phyloP scores from a whole-genome alignment of 2,113 vertebrate genomes.

The Loxodonta africana region DNA sequence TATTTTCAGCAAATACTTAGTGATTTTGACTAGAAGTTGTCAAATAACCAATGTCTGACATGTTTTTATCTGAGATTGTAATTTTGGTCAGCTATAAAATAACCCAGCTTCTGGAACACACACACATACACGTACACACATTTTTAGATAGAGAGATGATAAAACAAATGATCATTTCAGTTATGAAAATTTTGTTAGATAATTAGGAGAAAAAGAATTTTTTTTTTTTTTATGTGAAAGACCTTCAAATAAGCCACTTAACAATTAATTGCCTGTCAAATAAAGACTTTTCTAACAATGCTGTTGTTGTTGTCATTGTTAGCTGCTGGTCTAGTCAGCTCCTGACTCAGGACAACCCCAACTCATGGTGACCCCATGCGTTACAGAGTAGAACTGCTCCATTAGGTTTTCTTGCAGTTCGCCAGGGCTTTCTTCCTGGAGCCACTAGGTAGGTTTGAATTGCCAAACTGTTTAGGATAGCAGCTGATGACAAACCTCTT shows the following conservation, averaged over 20 bases:
- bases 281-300: not conserved
- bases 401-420: no score
- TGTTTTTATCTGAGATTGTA: not conserved
- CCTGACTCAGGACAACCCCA: no score
- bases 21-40: not conserved
- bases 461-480: no score
- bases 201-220: not conserved
- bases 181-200: not conserved
- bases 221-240: not conserved
- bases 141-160: not conserved
- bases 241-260: not conserved
- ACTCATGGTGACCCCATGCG: no score
- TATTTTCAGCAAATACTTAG: not conserved
- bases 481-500: no score
- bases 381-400: no score
- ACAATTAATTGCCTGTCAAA: not conserved
- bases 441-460: no score
- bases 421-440: no score
- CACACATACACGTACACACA: no score
- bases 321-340: no score
- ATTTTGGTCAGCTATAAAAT: not conserved
- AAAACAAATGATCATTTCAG: not conserved
- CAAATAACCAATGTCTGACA: no score
- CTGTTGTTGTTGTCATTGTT: no score
- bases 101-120: not conserved